phyloP scores from a whole-genome alignment of 2,888 invertebrate genomes.

The Dioctria linearis region DNA sequence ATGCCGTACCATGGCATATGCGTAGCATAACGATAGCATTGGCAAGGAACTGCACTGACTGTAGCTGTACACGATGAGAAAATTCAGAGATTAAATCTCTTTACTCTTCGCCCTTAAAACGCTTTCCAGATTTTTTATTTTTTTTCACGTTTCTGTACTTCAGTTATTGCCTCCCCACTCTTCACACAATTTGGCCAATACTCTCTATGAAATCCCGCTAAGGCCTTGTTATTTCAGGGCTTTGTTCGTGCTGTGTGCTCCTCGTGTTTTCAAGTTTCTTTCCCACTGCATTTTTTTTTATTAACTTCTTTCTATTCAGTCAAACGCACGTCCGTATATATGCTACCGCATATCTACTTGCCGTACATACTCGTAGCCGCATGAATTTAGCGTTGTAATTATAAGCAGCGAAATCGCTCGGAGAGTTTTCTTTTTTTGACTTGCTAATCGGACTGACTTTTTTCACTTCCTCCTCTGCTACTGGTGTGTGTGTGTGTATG shows the following conservation, averaged over 20 bases:
- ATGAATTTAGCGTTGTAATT: slow-evolving; percentile 14
- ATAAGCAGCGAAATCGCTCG: slow-evolving; percentile 46
- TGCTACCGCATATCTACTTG: slow-evolving; percentile 21
- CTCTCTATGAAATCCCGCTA: slow-evolving; percentile 7
- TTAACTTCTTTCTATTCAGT: slow-evolving; percentile 15
- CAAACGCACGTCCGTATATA: not conserved
- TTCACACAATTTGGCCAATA: not conserved
- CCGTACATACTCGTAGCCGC: not conserved
- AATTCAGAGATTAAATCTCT: not conserved
- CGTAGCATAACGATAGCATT: not conserved
- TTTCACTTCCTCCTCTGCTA: slow-evolving; percentile 28
- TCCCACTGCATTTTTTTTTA: slow-evolving; percentile 35
- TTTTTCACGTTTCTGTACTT: not conserved
- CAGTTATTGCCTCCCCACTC: not conserved
- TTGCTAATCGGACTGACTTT: slow-evolving; percentile 43
- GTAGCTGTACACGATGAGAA: not conserved
- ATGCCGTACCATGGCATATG: not conserved
- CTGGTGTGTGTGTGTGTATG: not conserved
- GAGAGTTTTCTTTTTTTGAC: slow-evolving; percentile 32
- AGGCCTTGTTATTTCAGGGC: slow-evolving; percentile 14
- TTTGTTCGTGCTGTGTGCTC: slow-evolving; percentile 43
- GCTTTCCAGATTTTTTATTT: not conserved
- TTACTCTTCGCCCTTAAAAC: slow-evolving; percentile 2
- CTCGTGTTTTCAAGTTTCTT: slow-evolving; percentile 46
- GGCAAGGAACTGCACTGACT: not conserved